Percentiles rank a stretch among this genome's conserved stretches.
Conservation (phyloP, 2,888 invertebrate genomes). For the Platynereis dumerilii region DNA sequence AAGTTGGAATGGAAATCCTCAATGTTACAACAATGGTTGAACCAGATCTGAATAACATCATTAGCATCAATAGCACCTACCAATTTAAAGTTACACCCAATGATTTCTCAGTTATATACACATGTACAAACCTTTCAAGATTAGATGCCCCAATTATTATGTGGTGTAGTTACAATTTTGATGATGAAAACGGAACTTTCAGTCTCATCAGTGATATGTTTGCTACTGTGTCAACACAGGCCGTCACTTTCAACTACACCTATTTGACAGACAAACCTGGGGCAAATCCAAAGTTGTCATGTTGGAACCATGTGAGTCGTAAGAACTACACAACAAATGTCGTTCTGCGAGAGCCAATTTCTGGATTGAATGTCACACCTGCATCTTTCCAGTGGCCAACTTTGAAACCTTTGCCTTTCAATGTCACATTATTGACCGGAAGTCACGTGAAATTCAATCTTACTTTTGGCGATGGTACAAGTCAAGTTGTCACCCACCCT, state of each 20-base stretch:
- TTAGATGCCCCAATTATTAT: not conserved
- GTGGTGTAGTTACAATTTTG: not conserved
- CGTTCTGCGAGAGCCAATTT: not conserved
- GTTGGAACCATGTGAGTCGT: not conserved
- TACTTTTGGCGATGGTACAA: slow-evolving; percentile 1
- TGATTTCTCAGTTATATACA: too few relatives aligned
- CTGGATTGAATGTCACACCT: not conserved
- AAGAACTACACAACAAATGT: not conserved
- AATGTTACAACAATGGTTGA: not conserved
- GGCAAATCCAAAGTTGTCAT: not conserved
- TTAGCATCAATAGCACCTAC: not conserved
- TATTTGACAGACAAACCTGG: slow-evolving; percentile 4
- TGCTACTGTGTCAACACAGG: not conserved
- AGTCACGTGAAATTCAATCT: not conserved
- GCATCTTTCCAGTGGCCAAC: not conserved
- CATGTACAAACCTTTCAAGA: too few relatives aligned
- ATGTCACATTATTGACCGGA: not conserved
- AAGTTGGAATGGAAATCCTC: not conserved
- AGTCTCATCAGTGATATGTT: not conserved
- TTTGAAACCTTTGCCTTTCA: not conserved
- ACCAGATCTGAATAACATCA: not conserved
- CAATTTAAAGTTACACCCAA: not conserved
- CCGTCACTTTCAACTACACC: not conserved
- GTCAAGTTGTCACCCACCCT: not conserved
- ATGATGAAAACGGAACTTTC: not conserved